Conservation (phyloP, 2,888 invertebrate species). For the Antheraea assamensis region DNA sequence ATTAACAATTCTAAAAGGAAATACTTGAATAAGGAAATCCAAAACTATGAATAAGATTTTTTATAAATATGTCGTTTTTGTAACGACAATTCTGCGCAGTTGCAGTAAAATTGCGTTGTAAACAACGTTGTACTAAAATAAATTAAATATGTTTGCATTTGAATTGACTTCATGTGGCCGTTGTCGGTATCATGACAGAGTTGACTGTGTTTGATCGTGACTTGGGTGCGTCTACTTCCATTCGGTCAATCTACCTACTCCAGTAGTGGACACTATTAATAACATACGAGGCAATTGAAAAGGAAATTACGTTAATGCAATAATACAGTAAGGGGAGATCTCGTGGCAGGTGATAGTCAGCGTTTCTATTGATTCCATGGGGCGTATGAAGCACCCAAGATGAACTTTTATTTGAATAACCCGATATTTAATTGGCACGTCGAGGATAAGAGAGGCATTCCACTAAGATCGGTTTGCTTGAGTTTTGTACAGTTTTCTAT, state of each 20-base stretch:
- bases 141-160: constrained; percentile 4
- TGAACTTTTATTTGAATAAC: no score
- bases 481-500: no score
- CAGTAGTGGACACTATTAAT: neutral
- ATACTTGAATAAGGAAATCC: neutral
- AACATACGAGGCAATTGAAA: neutral
- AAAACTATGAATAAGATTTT: neutral
- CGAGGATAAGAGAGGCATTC: no score
- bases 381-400: no score
- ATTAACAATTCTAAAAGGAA: neutral
- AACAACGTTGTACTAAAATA: neutral
- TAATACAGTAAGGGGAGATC: no score
- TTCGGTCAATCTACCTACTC: neutral
- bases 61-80: neutral
- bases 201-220: constrained; percentile 8
- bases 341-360: no score
- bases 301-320: neutral
- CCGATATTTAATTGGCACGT: no score
- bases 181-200: neutral
- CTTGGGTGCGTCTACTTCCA: neutral
- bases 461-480: no score
- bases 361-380: no score
- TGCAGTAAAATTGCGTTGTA: neutral
- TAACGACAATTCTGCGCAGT: neutral
- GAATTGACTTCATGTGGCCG: constrained; percentile 3